Base-by-base conservation (phyloP, 2,113 vertebrate species). In the Antennarius striatus region DNA sequence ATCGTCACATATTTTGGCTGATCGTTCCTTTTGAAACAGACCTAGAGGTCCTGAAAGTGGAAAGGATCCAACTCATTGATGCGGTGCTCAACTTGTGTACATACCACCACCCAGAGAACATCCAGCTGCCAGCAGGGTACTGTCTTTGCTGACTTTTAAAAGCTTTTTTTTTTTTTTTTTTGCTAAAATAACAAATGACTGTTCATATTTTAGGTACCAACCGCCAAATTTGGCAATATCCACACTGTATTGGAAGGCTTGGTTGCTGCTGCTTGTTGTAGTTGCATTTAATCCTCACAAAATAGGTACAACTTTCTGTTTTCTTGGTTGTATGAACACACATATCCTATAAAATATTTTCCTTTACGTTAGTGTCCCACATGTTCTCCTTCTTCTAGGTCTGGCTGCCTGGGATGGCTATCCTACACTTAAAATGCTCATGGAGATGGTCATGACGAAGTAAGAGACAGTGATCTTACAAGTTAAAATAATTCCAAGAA, bases 391-490 rank as follows among this genome's bases (percentile, higher is more conserved):
- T 0, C 6, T 28, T 71, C 74, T 65, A 99, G 98, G 98, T 64
- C 77, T 97, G 82, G 94, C 96, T 39, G 97, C 98, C 0, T 99
- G 98, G 98, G 97, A 99, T 60, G 96, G 96, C 51, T 98, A 99
- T 73, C 97, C 97, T 1, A 97, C 96, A 0, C 86, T 99, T 10
- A 99, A 98, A 91, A 99, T 99, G 98, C 96, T 99, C 30, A 99
- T 99, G 98, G 98, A 99, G 83, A 99, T 99, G 97, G 98, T 96
- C 64, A 99, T 99, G 97, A 99, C 98, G 52, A 99, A 99, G 98
- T 99, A 78, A 89, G 91, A 57, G 10, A 40, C 36, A 1, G 5
- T 28, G 39, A 3, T 39, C 3, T 13, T 32, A 10, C 13, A 3
- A 0, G 60, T 10, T 56, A 0, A 28, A 63, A 15, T 4, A 1